Conservation (phyloP, 1,140 invertebrate species). For the Rhopalosiphum maidis region DNA sequence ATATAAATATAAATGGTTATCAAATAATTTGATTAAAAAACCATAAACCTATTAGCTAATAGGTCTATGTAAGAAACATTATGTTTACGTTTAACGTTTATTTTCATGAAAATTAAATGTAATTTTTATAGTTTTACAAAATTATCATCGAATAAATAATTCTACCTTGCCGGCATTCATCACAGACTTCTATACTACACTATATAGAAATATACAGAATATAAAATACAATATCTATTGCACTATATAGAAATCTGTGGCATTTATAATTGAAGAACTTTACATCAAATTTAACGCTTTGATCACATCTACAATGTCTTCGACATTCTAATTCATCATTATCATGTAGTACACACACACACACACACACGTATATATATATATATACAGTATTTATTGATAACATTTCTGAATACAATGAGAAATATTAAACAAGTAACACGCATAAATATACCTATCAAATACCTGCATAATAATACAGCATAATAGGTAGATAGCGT, state of each 20-base stretch:
- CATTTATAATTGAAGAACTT: background rate
- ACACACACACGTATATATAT: too few relatives aligned
- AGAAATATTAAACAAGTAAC: background rate
- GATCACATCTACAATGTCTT: background rate
- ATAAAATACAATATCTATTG: too few relatives aligned
- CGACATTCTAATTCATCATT: background rate
- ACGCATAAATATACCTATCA: background rate
- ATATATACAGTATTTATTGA: background rate
- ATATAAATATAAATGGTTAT: background rate
- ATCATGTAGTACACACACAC: background rate
- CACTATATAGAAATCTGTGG: too few relatives aligned
- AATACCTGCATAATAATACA: background rate
- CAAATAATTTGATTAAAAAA: background rate
- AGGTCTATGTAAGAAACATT: background rate
- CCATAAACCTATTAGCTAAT: too few relatives aligned
- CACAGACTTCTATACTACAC: too few relatives aligned
- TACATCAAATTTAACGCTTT: background rate
- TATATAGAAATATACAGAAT: too few relatives aligned
- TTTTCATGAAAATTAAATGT: background rate
- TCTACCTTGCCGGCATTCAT: too few relatives aligned
- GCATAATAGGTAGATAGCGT: background rate
- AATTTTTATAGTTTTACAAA: too few relatives aligned
- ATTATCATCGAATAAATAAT: too few relatives aligned
- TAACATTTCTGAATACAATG: background rate
- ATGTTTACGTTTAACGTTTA: background rate